These are phyloP conservation scores for Sphaeramia orbicularis DNA, from an alignment of 2,797 vertebrate species.

Conservation along the genomic window DNA sequence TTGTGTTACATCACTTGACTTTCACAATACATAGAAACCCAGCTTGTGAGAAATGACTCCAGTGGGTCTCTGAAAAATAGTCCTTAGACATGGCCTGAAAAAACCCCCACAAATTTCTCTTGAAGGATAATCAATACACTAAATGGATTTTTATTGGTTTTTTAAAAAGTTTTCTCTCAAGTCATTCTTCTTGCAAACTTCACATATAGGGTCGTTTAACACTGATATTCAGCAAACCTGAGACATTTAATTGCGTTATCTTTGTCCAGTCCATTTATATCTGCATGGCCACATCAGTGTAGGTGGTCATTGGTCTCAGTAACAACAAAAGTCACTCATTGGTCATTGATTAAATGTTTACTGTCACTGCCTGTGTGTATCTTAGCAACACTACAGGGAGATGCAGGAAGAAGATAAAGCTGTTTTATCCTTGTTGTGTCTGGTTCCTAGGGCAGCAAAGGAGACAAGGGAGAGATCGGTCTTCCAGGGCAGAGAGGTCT, in stretches of 20 bases:
- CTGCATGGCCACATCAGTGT: conserved; percentile 4
- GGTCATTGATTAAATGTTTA: conserved; percentile 70
- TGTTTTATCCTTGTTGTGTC: conserved; percentile 62
- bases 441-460: conserved; percentile 83
- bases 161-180: not conserved
- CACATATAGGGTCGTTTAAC: not conserved
- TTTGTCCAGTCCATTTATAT: conserved; percentile 8
- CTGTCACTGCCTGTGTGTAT: conserved; percentile 53
- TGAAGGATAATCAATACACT: not conserved
- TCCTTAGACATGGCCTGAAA: too few species aligned
- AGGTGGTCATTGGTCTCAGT: conserved; percentile 10
- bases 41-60: too few species aligned
- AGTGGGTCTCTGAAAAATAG: too few species aligned
- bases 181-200: not conserved
- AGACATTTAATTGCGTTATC: not conserved
- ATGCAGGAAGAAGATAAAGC: conserved; percentile 67
- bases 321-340: conserved; percentile 31
- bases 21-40: too few species aligned
- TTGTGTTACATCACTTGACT: too few species aligned
- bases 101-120: too few species aligned
- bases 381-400: conserved; percentile 71
- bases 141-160: not conserved
- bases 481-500: conserved; percentile 84
- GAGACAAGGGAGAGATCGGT: conserved; percentile 82
- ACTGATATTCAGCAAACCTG: not conserved